These are phyloP conservation scores for Aromia moschata DNA, from an alignment of 2,888 invertebrate species.

Conservation along the genomic window DNA sequence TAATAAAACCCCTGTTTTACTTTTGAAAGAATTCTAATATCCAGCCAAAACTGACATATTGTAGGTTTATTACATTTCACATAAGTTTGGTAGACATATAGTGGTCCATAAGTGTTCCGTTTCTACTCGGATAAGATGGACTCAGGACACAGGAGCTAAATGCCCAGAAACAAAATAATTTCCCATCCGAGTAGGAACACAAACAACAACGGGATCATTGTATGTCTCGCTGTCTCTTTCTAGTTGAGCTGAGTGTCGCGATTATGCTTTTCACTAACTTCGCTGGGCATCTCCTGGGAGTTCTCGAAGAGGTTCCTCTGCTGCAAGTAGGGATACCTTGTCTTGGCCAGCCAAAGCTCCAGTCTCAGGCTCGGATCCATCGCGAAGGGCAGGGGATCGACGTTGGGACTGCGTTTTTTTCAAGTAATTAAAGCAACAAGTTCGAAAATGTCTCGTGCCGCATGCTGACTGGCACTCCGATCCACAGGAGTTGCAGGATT, in stretches of 20 bases:
- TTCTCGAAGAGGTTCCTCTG: conserved; percentile 38
- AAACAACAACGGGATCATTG: too few relatives aligned
- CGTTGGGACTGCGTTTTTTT: conserved; percentile 66
- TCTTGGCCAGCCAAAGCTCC: conserved; percentile 59
- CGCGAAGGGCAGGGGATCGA: conserved; percentile 44
- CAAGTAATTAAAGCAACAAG: conserved; percentile 79
- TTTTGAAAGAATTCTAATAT: too few relatives aligned
- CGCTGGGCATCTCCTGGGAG: conserved; percentile 1
- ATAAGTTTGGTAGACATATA: too few relatives aligned
- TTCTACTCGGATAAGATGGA: too few relatives aligned
- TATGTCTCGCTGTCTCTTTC: too few relatives aligned
- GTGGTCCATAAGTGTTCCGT: too few relatives aligned
- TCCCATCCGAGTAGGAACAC: too few relatives aligned
- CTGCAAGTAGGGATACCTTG: conserved; percentile 52
- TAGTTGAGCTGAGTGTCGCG: conserved; percentile 17
- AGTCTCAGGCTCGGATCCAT: conserved; percentile 57
- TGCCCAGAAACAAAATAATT: conserved; percentile 4
- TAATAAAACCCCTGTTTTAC: too few relatives aligned
- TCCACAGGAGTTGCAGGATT: conserved; percentile 76
- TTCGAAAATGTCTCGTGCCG: conserved; percentile 74
- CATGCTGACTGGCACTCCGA: conserved; percentile 74
- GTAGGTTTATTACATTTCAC: too few relatives aligned
- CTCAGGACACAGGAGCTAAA: too few relatives aligned
- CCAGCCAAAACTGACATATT: too few relatives aligned
- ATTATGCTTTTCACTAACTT: conserved; percentile 8